Evolutionary conservation across 2,888 invertebrate species (phyloP).

Genomic region (Nephrotoma guestfalica): DNA sequence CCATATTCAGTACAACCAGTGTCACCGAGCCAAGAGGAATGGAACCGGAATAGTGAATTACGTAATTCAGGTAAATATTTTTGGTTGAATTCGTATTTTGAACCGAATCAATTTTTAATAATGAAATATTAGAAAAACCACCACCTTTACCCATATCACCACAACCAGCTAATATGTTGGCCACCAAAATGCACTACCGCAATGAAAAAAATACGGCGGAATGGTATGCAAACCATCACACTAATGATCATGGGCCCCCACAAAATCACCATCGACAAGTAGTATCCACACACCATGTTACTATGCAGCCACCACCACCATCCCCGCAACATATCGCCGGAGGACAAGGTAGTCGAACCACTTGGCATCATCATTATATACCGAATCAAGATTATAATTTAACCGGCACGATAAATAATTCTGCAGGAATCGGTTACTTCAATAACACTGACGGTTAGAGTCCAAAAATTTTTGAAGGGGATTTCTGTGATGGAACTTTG

Average conservation of each 20-base stretch:
- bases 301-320: slow-evolving; percentile 4
- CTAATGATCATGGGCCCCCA: slow-evolving; percentile 13
- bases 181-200: neutral
- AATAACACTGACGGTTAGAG: slow-evolving; percentile 2
- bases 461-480: neutral
- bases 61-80: slow-evolving; percentile 23
- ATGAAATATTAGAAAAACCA: slow-evolving; percentile 24
- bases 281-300: slow-evolving; percentile 10
- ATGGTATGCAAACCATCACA: slow-evolving; percentile 12
- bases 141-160: slow-evolving; percentile 33
- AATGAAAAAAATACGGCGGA: neutral
- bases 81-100: neutral
- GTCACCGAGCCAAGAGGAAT: slow-evolving; percentile 19
- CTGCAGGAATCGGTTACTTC: neutral
- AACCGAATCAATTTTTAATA: neutral
- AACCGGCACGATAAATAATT: slow-evolving; percentile 11
- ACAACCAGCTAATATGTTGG: slow-evolving; percentile 25
- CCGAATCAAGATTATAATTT: slow-evolving; percentile 25
- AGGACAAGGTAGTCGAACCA: slow-evolving; percentile 22
- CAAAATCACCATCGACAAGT: slow-evolving; percentile 12
- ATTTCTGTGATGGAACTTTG: neutral
- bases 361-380: slow-evolving; percentile 24
- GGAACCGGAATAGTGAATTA: slow-evolving; percentile 26
- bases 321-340: slow-evolving; percentile 4
- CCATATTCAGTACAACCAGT: slow-evolving; percentile 17